A percentile compares a stretch with the other conserved stretches of the same genome.
Conservation (phyloP, 2,888 invertebrate species). For the Mechanitis messenoides region DNA sequence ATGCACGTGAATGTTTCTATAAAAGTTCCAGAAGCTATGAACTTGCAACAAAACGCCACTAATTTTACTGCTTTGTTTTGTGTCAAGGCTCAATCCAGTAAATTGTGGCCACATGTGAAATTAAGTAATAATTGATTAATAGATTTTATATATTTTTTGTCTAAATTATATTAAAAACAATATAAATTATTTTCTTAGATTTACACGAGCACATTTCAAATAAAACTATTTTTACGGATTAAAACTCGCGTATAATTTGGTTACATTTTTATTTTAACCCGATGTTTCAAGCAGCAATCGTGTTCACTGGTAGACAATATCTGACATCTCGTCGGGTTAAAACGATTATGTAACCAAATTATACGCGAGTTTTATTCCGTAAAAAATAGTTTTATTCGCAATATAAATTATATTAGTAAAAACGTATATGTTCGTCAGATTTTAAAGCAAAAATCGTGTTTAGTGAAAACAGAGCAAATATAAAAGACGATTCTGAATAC, state of each 20-base stretch:
- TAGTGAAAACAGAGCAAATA: slow-evolving; percentile 51
- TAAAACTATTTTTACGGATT: too few species aligned
- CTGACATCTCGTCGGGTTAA: too few species aligned
- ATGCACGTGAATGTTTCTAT: slow-evolving; percentile 48
- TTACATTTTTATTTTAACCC: too few species aligned
- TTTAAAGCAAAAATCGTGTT: slow-evolving; percentile 50
- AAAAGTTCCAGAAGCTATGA: slow-evolving; percentile 54
- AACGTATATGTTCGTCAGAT: slow-evolving; percentile 37
- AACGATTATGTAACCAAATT: too few species aligned
- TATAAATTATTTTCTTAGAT: neutral
- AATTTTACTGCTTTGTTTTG: slow-evolving; percentile 62
- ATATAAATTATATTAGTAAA: too few species aligned
- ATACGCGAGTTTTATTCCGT: neutral
- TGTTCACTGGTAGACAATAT: too few species aligned
- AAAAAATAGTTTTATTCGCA: too few species aligned
- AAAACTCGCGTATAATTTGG: too few species aligned
- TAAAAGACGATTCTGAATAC: slow-evolving; percentile 48
- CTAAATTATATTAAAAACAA: neutral
- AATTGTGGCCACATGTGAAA: slow-evolving; percentile 44
- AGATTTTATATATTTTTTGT: neutral
- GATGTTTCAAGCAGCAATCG: too few species aligned
- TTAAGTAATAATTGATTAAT: slow-evolving; percentile 38
- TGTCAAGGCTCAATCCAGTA: slow-evolving; percentile 40
- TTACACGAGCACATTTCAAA: too few species aligned
- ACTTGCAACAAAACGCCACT: slow-evolving; percentile 55